Evolutionary conservation across 2,888 invertebrate genomes (phyloP).

Genomic region (Microctonus hyperodae): DNA sequence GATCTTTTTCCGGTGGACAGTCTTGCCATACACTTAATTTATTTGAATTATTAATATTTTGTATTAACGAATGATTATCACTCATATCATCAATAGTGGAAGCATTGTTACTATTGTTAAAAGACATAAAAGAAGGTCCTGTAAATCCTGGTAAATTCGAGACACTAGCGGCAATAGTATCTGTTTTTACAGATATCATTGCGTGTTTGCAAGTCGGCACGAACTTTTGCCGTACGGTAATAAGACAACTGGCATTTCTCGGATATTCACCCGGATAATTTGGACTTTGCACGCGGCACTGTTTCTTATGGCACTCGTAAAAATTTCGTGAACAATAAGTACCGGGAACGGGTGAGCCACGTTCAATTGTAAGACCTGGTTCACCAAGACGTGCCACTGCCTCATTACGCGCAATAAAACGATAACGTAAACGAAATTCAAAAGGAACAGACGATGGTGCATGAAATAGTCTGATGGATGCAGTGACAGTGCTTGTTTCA

Average conservation of each 20-base stretch:
- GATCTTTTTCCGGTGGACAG: slow-evolving; percentile 83
- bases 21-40: slow-evolving; percentile 80
- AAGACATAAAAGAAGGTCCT: slow-evolving; percentile 3
- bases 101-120: slow-evolving; percentile 14
- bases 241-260: slow-evolving; percentile 90
- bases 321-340: slow-evolving; percentile 85
- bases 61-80: slow-evolving; percentile 8
- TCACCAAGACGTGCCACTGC: slow-evolving; percentile 82
- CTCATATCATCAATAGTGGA: neutral
- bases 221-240: slow-evolving; percentile 81
- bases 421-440: slow-evolving; percentile 79
- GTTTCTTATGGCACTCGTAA: slow-evolving; percentile 84
- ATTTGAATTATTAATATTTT: slow-evolving; percentile 23
- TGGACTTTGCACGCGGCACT: slow-evolving; percentile 86
- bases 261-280: slow-evolving; percentile 91
- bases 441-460: slow-evolving; percentile 78
- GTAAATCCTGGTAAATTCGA: slow-evolving; percentile 17
- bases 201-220: slow-evolving; percentile 90
- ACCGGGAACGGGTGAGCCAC: slow-evolving; percentile 84
- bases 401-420: slow-evolving; percentile 81
- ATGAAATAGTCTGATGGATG: slow-evolving; percentile 80
- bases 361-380: slow-evolving; percentile 78
- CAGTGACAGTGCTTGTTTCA: slow-evolving; percentile 88
- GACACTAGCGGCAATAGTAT: slow-evolving; percentile 25
- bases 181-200: slow-evolving; percentile 77